Conservation (phyloP, 2,797 vertebrate genomes). For the Schizopygopsis malacanthus region DNA sequence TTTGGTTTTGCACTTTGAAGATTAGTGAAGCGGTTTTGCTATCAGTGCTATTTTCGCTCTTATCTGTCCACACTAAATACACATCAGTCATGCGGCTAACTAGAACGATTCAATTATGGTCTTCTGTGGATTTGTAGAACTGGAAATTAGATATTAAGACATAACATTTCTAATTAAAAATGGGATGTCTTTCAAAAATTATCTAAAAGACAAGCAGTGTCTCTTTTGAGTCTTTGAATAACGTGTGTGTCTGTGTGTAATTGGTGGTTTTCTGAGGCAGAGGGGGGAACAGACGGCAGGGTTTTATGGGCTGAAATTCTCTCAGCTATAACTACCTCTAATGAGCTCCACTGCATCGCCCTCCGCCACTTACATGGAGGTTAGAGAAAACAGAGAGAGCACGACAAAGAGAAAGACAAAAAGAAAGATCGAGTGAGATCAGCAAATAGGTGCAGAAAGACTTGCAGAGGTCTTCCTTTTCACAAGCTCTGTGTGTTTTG, state of each 20-base stretch:
- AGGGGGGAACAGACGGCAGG: conserved; percentile 53
- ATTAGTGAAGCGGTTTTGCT: conserved; percentile 15
- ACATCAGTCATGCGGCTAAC: conserved; percentile 11
- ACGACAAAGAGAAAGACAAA: conserved; percentile 19
- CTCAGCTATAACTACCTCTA: conserved; percentile 72
- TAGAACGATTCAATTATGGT: not conserved
- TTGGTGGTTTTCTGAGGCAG: conserved; percentile 42
- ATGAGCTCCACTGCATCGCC: conserved; percentile 69
- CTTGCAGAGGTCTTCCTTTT: conserved; percentile 42
- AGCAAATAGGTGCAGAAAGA: conserved; percentile 50
- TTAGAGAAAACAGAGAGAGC: conserved; percentile 12
- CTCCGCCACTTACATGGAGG: conserved; percentile 39
- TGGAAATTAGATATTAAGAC: not conserved
- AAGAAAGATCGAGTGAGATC: conserved; percentile 38
- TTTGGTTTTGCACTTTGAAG: conserved; percentile 28
- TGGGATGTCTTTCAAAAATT: not conserved
- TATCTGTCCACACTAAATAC: conserved; percentile 29
- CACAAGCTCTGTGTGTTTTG: conserved; percentile 42
- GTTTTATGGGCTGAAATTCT: conserved; percentile 67
- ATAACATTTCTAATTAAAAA: not conserved
- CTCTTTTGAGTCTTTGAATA: not conserved
- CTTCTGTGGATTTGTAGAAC: conserved; percentile 5
- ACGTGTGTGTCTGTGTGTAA: conserved; percentile 36
- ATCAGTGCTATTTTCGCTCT: conserved; percentile 26
- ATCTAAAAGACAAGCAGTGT: not conserved